Evolutionary conservation across 2,888 invertebrate species (phyloP).

Genomic region (Nomada hirtipes): DNA sequence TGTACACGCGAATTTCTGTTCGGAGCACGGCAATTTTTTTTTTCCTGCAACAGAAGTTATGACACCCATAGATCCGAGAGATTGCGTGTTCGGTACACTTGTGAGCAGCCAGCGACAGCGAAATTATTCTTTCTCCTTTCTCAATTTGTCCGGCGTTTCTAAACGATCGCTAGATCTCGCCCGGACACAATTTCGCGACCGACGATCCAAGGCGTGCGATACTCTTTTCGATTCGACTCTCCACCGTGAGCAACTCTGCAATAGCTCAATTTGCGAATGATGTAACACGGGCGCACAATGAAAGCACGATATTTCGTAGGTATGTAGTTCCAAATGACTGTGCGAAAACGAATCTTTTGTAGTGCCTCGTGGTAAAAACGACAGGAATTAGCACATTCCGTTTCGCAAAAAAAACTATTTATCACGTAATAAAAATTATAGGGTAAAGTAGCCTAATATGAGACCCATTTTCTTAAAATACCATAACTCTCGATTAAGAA

Average conservation of each 20-base stretch:
- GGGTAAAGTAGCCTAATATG: too few relatives aligned
- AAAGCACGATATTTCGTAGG: background rate
- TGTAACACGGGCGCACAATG: background rate
- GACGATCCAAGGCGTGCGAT: background rate
- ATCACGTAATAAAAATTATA: background rate
- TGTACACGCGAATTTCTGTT: background rate
- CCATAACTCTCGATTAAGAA: too few relatives aligned
- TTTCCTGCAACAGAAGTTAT: background rate
- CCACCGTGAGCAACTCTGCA: background rate
- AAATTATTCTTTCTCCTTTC: slow-evolving; percentile 30
- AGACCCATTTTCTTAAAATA: too few relatives aligned
- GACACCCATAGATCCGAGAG: slow-evolving; percentile 1
- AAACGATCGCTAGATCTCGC: slow-evolving; percentile 11
- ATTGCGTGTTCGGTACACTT: slow-evolving; percentile 13
- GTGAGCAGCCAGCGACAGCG: slow-evolving; percentile 17
- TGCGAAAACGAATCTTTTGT: slow-evolving; percentile 12
- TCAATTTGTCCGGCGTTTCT: background rate
- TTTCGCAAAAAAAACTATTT: background rate
- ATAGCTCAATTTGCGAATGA: slow-evolving; percentile 17
- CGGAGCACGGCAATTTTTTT: background rate
- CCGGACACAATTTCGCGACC: background rate
- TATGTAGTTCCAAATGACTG: slow-evolving; percentile 20
- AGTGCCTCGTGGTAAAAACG: slow-evolving; percentile 11
- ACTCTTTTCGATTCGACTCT: background rate
- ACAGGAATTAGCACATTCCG: background rate